A percentile compares a stretch with the other conserved stretches of the same genome.
Evolutionary conservation across 2,888 invertebrate species (phyloP).

Genomic region (Drosophila nigricruria): DNA sequence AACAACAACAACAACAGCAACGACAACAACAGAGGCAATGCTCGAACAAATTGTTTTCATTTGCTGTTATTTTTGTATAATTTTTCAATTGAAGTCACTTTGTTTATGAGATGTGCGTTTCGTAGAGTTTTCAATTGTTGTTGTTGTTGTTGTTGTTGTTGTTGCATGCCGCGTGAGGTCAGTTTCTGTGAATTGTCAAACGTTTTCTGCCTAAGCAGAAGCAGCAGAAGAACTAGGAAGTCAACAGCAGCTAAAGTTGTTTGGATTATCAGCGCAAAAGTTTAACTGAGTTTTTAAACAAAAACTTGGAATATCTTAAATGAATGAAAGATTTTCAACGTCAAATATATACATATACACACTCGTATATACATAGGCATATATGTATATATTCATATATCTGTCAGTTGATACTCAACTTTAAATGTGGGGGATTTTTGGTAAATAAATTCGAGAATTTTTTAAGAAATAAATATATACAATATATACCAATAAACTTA

Average conservation of each 20-base stretch:
- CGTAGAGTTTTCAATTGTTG: conserved; percentile 9
- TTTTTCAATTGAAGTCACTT: conserved; percentile 68
- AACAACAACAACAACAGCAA: conserved; percentile 20
- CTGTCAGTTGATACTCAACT: neutral
- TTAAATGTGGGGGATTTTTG: neutral
- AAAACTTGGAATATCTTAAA: conserved; percentile 17
- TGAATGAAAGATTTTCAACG: conserved; percentile 11
- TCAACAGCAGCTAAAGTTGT: conserved; percentile 29
- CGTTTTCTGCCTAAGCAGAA: conserved; percentile 1
- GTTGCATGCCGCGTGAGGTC: conserved; percentile 59
- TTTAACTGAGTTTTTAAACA: conserved; percentile 21
- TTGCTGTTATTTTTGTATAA: conserved; percentile 66
- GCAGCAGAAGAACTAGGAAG: conserved; percentile 38
- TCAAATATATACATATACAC: neutral
- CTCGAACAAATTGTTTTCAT: conserved; percentile 47
- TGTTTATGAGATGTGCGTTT: conserved; percentile 57
- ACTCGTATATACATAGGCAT: neutral
- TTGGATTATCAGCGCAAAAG: conserved; percentile 37
- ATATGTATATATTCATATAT: neutral
- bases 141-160: conserved; percentile 11
- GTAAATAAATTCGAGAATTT: no score
- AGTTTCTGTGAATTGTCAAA: conserved; percentile 64
- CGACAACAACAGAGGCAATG: conserved; percentile 3
- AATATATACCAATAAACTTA: no score
- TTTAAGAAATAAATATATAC: no score